phyloP scores from a whole-genome alignment of 2,888 invertebrate genomes.

The Clunio marinus region DNA sequence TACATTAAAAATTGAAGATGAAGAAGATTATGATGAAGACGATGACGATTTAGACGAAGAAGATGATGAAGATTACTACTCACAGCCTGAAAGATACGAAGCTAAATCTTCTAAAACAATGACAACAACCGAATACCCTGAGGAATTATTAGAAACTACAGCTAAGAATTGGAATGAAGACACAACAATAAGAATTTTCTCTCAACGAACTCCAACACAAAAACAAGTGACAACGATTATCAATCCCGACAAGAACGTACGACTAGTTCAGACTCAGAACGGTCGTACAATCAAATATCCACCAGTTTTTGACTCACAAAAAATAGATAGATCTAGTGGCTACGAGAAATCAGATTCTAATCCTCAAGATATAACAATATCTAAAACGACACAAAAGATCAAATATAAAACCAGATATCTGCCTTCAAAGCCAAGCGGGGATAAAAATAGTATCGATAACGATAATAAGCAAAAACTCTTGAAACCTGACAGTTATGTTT shows the following conservation, averaged over 20 bases:
- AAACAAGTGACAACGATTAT: conserved; percentile 46
- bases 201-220: conserved; percentile 47
- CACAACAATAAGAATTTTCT: conserved; percentile 34
- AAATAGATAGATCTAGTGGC: no score
- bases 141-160: not conserved
- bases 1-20: conserved; percentile 46
- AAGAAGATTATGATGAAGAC: conserved; percentile 51
- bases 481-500: conserved; percentile 62
- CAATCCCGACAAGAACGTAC: conserved; percentile 44
- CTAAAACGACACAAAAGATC: conserved; percentile 41
- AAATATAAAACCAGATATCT: conserved; percentile 34
- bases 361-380: conserved; percentile 48
- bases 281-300: conserved; percentile 43
- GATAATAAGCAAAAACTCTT: conserved; percentile 44
- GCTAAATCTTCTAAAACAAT: conserved; percentile 43
- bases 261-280: conserved; percentile 49
- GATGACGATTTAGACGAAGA: conserved; percentile 57
- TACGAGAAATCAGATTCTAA: conserved; percentile 43
- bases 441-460: conserved; percentile 43
- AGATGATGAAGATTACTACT: conserved; percentile 59
- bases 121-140: conserved; percentile 43
- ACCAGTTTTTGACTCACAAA: no score
- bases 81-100: conserved; percentile 46
- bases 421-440: conserved; percentile 16
- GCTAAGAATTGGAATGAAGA: not conserved